Percentiles rank a stretch among this genome's conserved stretches.
These are phyloP conservation scores for Eurypyga helias DNA, from an alignment of 2,113 vertebrate genomes.

Conservation along the genomic window DNA sequence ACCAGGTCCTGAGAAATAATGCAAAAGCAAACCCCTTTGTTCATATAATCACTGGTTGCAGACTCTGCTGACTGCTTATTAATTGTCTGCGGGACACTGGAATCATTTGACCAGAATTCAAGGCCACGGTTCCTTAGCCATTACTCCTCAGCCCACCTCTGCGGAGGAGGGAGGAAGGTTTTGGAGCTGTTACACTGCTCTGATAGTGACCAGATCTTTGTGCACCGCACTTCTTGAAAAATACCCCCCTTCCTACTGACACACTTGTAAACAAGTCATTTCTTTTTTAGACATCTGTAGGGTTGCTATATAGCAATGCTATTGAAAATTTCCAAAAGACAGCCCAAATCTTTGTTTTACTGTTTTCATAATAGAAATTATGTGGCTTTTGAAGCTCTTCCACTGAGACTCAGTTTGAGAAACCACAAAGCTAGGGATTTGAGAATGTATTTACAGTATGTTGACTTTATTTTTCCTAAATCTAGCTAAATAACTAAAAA, in stretches of 20 bases:
- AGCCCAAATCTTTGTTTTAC: conserved; percentile 46
- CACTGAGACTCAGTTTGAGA: conserved; percentile 28
- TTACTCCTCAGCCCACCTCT: not conserved
- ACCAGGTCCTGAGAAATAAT: conserved; percentile 37
- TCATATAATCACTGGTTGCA: conserved; percentile 36
- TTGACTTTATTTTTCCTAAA: conserved; percentile 62
- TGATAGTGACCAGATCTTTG: not conserved
- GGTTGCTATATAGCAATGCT: not conserved
- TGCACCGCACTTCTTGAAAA: not conserved
- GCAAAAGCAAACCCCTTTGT: conserved; percentile 43
- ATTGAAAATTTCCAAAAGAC: not conserved
- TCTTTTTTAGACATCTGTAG: not conserved
- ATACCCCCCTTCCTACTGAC: not conserved
- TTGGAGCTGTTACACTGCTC: not conserved
- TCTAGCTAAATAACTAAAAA: conserved; percentile 61
- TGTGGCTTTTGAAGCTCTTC: conserved; percentile 41
- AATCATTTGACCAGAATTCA: conserved; percentile 7
- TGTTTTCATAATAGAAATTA: conserved; percentile 37
- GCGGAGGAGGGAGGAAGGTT: not conserved
- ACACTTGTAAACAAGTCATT: not conserved
- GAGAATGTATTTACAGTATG: conserved; percentile 39
- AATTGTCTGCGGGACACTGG: conserved; percentile 29
- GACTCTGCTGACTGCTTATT: conserved; percentile 46
- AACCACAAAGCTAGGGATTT: conserved; percentile 61
- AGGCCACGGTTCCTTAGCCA: not conserved